These are phyloP conservation scores for Pilophorus perplexus DNA, from an alignment of 2,888 invertebrate species.

Conservation along the genomic window DNA sequence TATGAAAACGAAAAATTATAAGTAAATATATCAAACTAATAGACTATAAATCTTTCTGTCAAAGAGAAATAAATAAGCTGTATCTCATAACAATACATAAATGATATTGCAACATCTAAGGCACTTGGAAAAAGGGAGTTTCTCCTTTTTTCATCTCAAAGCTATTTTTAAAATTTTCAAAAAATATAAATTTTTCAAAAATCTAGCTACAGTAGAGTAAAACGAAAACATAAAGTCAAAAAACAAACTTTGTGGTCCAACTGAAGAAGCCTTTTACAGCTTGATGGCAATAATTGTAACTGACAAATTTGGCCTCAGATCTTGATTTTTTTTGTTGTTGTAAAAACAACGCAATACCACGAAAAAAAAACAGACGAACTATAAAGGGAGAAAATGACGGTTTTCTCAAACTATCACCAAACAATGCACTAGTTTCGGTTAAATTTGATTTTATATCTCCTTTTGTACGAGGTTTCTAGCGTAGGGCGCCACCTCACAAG, in stretches of 20 bases:
- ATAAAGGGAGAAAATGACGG: too few relatives aligned
- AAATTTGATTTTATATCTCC: too few relatives aligned
- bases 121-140: slow-evolving; percentile 22
- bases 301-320: not conserved
- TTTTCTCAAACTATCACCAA: too few relatives aligned
- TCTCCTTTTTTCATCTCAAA: too few relatives aligned
- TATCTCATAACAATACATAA: slow-evolving; percentile 30
- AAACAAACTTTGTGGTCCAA: not conserved
- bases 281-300: not conserved
- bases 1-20: slow-evolving; percentile 27
- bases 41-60: slow-evolving; percentile 38
- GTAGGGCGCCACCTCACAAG: slow-evolving; percentile 2
- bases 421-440: too few relatives aligned
- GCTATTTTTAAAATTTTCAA: too few relatives aligned
- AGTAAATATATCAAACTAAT: slow-evolving; percentile 40
- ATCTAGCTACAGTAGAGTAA: too few relatives aligned
- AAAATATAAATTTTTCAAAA: too few relatives aligned
- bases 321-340: slow-evolving; percentile 3
- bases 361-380: too few relatives aligned
- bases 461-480: slow-evolving; percentile 11
- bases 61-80: slow-evolving; percentile 35
- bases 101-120: slow-evolving; percentile 37
- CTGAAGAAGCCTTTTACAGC: too few relatives aligned
- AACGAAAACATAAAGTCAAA: too few relatives aligned
- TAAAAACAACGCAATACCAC: not conserved